phyloP scores from a whole-genome alignment of 2,113 vertebrate species.

The Hepsetus odoe region DNA sequence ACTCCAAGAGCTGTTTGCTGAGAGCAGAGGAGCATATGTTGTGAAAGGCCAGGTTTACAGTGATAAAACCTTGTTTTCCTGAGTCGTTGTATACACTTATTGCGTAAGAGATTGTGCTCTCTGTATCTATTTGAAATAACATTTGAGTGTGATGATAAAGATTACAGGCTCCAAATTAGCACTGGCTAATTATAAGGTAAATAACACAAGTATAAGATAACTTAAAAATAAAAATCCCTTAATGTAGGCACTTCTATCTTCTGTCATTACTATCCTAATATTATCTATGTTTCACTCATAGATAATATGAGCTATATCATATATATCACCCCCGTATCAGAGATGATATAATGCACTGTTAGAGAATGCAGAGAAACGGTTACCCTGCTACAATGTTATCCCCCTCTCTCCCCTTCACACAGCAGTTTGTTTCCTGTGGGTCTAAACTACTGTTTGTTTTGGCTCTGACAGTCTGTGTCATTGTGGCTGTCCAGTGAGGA shows the following conservation, averaged over 20 bases:
- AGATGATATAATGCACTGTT: constrained; percentile 38
- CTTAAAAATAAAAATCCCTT: neutral
- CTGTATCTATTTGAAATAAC: neutral
- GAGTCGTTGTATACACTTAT: neutral
- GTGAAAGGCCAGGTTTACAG: constrained; percentile 14
- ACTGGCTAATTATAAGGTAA: too few relatives aligned
- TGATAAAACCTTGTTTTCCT: neutral
- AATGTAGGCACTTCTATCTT: constrained; percentile 24
- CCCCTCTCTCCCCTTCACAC: constrained; percentile 6
- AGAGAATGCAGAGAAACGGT: constrained; percentile 4
- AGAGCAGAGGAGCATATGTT: neutral
- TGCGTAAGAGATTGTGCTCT: neutral
- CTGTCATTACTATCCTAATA: neutral
- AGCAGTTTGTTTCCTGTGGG: constrained; percentile 62
- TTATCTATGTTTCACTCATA: neutral
- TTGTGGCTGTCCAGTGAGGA: constrained; percentile 63
- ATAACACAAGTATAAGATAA: constrained; percentile 18
- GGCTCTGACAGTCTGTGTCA: constrained; percentile 68
- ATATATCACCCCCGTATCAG: neutral
- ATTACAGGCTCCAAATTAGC: neutral
- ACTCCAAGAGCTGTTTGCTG: neutral
- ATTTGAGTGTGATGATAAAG: constrained; percentile 6
- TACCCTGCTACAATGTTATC: constrained; percentile 8
- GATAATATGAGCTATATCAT: neutral
- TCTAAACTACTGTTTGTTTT: constrained; percentile 73